Evolutionary conservation across 2,113 vertebrate genomes (phyloP).

Genomic region (Pao palembangensis): DNA sequence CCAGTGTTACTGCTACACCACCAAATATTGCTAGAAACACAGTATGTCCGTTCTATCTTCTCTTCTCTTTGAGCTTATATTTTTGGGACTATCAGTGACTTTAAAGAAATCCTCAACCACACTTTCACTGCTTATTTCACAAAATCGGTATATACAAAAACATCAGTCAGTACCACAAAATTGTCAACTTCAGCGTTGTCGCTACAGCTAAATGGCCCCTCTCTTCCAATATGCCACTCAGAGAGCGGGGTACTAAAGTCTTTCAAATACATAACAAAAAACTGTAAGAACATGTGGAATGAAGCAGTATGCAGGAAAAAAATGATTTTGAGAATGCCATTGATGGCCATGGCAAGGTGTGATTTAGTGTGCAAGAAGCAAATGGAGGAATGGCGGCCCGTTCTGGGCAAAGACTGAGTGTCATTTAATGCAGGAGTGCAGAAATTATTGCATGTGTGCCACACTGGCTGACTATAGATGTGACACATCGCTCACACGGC

Average conservation of each 20-base stretch:
- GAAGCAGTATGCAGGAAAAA: slow-evolving; percentile 12
- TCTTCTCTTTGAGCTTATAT: no score
- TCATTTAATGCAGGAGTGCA: slow-evolving; percentile 57
- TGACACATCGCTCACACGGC: slow-evolving; percentile 54
- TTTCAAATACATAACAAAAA: slow-evolving; percentile 14
- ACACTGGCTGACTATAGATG: slow-evolving; percentile 56
- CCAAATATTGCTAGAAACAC: no score
- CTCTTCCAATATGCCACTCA: slow-evolving; percentile 2
- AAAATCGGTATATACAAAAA: no score
- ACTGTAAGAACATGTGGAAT: slow-evolving; percentile 15
- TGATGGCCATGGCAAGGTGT: slow-evolving; percentile 53
- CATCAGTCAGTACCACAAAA: no score
- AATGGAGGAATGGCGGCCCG: slow-evolving; percentile 34
- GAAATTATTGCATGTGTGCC: slow-evolving; percentile 56
- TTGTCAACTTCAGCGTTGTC: no score
- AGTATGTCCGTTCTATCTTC: no score
- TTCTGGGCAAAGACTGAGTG: slow-evolving; percentile 60
- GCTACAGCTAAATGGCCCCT: background rate
- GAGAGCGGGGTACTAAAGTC: slow-evolving; percentile 10
- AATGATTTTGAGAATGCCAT: slow-evolving; percentile 46
- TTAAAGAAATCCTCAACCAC: no score
- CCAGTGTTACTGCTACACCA: no score
- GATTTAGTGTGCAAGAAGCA: slow-evolving; percentile 44
- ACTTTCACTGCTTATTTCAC: no score
- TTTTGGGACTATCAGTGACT: no score